phyloP scores from a whole-genome alignment of 1,140 invertebrate genomes.

The Magallana gigas region DNA sequence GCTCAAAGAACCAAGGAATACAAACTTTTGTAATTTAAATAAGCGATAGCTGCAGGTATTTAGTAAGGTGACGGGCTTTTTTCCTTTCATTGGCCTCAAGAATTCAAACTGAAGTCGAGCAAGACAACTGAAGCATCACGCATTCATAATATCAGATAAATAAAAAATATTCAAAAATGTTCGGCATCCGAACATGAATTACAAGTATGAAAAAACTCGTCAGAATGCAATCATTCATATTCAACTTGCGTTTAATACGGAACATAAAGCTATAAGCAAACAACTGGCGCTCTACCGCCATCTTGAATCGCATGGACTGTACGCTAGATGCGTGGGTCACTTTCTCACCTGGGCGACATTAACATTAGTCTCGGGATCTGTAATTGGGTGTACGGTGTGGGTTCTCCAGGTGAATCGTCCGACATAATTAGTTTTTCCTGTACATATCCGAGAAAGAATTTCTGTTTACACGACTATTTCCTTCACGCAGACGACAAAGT shows the following conservation, averaged over 20 bases:
- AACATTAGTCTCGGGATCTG: constrained; percentile 58
- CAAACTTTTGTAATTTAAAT: background rate
- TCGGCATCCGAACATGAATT: background rate
- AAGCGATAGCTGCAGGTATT: background rate
- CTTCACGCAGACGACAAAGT: background rate
- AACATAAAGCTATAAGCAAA: background rate
- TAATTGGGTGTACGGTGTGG: constrained; percentile 33
- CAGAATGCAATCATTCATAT: background rate
- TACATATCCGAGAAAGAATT: background rate
- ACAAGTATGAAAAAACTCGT: background rate
- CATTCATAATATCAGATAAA: constrained; percentile 6
- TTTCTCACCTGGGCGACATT: constrained; percentile 62
- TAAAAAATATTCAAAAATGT: constrained; percentile 3
- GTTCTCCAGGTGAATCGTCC: constrained; percentile 45
- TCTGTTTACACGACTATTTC: background rate
- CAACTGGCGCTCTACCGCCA: background rate
- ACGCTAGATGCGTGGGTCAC: background rate
- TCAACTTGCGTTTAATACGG: background rate
- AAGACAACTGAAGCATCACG: constrained; percentile 10
- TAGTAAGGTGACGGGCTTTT: background rate
- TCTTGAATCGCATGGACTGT: constrained; percentile 6
- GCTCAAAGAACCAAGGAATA: background rate
- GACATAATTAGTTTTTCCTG: constrained; percentile 33
- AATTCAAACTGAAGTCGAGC: background rate
- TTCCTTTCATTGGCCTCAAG: background rate